phyloP scores from a whole-genome alignment of 2,797 vertebrate genomes.

The Myotis vivesi region DNA sequence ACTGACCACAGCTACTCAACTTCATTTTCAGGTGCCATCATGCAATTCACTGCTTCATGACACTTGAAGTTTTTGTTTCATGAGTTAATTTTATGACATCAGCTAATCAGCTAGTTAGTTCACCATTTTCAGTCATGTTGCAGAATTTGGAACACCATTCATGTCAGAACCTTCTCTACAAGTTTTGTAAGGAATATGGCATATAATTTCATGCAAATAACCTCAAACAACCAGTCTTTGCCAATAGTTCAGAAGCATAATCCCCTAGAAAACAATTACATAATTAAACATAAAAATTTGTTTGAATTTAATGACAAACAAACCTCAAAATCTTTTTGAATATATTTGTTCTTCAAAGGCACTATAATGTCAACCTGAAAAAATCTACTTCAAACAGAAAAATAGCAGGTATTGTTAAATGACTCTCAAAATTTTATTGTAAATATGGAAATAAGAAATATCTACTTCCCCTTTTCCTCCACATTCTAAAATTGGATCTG shows the following conservation, averaged over 20 bases:
- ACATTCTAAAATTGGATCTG: neutral
- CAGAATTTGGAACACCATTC: neutral
- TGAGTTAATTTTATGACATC: neutral
- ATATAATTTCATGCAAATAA: neutral
- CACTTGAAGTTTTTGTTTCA: neutral
- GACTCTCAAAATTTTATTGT: neutral
- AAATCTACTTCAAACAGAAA: neutral
- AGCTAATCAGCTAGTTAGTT: neutral
- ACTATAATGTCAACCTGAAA: neutral
- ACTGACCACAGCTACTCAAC: neutral
- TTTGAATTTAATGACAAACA: neutral
- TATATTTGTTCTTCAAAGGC: neutral
- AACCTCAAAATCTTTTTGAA: neutral
- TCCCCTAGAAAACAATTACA: neutral
- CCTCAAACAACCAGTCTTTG: neutral
- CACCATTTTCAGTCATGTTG: neutral
- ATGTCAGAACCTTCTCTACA: neutral
- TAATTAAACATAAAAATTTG: neutral
- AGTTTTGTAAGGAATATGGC: neutral
- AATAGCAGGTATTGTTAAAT: neutral
- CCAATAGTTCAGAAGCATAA: neutral
- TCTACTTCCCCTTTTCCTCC: neutral
- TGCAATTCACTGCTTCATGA: neutral
- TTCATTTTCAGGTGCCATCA: neutral
- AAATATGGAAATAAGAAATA: neutral